phyloP scores from a whole-genome alignment of 2,113 vertebrate species.

The Pseudolaguvia tuberculata region DNA sequence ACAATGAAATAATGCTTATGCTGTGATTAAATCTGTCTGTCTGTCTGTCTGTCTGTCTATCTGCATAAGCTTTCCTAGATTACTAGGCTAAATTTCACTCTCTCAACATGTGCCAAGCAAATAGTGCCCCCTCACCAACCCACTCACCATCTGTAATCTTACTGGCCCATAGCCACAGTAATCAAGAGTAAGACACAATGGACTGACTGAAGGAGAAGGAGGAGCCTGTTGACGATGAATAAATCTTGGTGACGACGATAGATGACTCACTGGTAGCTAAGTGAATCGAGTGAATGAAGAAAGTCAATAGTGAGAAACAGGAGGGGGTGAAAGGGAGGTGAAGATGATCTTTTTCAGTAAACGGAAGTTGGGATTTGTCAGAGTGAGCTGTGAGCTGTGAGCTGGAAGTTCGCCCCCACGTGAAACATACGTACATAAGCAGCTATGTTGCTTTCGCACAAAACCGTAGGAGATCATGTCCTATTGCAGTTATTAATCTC shows the following conservation, averaged over 20 bases:
- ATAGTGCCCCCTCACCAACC: slow-evolving; percentile 41
- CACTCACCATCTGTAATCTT: slow-evolving; percentile 45
- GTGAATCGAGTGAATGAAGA: slow-evolving; percentile 26
- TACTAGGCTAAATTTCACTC: slow-evolving; percentile 21
- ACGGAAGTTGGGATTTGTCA: slow-evolving; percentile 43
- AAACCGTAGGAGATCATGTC: background rate
- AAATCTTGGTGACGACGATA: slow-evolving; percentile 28
- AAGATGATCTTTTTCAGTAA: slow-evolving; percentile 19
- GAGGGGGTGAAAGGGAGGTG: background rate
- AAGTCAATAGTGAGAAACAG: slow-evolving; percentile 24
- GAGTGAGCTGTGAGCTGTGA: slow-evolving; percentile 32
- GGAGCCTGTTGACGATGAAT: slow-evolving; percentile 24
- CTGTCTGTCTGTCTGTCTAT: background rate
- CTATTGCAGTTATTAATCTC: slow-evolving; percentile 3
- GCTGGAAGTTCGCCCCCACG: slow-evolving; percentile 25
- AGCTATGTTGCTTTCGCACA: slow-evolving; percentile 18
- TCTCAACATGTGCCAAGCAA: slow-evolving; percentile 41
- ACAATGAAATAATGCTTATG: background rate
- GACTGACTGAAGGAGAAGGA: slow-evolving; percentile 29
- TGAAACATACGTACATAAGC: slow-evolving; percentile 32
- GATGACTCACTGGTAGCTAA: slow-evolving; percentile 38
- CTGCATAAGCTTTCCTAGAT: slow-evolving; percentile 26
- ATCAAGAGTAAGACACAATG: slow-evolving; percentile 44
- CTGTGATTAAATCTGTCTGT: background rate
- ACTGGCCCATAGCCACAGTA: slow-evolving; percentile 41